A percentile compares a stretch with the other conserved stretches of the same genome.
Conservation (phyloP, 1,140 invertebrate species). For the Caenorhabditis brenneri region DNA sequence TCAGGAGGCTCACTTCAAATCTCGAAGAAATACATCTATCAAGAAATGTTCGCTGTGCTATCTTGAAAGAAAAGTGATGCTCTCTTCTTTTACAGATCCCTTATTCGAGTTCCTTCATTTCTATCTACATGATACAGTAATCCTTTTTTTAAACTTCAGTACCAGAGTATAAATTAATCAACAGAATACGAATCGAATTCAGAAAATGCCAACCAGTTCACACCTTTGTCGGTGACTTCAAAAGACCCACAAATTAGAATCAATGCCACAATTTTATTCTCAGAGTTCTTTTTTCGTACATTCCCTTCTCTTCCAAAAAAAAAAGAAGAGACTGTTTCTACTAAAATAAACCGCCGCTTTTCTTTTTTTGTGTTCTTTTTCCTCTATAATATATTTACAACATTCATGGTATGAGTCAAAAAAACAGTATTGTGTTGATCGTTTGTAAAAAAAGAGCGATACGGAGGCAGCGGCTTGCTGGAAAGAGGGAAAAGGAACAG, state of each 20-base stretch:
- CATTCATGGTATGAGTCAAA: conserved; percentile 31
- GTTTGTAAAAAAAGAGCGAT: background rate
- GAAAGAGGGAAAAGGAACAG: background rate
- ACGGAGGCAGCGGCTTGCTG: conserved; percentile 1
- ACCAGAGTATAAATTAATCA: too few relatives aligned
- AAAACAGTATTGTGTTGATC: conserved; percentile 34
- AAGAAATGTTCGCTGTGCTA: too few relatives aligned
- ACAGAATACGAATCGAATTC: too few relatives aligned
- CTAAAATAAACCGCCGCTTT: background rate
- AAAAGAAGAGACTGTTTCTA: background rate
- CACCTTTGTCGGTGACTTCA: conserved; percentile 9
- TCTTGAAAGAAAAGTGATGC: too few relatives aligned
- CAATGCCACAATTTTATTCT: background rate
- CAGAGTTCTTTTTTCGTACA: background rate
- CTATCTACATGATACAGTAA: too few relatives aligned
- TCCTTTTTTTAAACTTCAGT: too few relatives aligned
- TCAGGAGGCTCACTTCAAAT: too few relatives aligned
- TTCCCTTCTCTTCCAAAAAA: background rate
- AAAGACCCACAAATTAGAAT: background rate
- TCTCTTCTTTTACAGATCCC: too few relatives aligned
- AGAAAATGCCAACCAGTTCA: too few relatives aligned
- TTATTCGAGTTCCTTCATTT: too few relatives aligned
- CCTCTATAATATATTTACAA: conserved; percentile 17
- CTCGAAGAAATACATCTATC: too few relatives aligned
- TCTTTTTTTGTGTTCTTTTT: background rate